Conservation (phyloP, 2,888 invertebrate genomes). For the Enchytraeus crypticus region DNA sequence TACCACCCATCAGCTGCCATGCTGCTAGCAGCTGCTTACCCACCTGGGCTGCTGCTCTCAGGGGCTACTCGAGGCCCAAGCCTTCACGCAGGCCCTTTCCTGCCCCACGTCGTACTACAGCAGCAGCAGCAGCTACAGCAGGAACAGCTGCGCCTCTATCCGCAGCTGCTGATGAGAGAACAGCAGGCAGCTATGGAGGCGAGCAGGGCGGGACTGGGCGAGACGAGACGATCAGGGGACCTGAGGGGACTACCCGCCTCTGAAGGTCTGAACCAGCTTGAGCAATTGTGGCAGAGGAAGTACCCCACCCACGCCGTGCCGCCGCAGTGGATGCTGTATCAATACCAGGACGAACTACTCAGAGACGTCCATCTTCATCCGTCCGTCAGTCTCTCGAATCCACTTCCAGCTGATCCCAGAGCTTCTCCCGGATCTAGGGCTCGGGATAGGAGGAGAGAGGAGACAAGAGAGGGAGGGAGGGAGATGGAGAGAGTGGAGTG, state of each 20-base stretch:
- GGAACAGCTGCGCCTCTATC: constrained; percentile 31
- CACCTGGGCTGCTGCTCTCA: not conserved
- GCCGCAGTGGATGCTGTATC: constrained; percentile 38
- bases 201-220: not conserved
- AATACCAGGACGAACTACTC: constrained; percentile 39
- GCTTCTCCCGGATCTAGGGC: constrained; percentile 25
- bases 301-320: constrained; percentile 39
- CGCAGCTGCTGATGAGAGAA: constrained; percentile 14
- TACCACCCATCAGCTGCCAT: not conserved
- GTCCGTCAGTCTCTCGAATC: too few species aligned
- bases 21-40: not conserved
- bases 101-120: not conserved
- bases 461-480: not conserved
- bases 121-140: constrained; percentile 8
- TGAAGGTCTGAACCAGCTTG: constrained; percentile 31
- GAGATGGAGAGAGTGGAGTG: constrained; percentile 3
- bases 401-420: too few species aligned
- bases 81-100: not conserved
- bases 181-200: not conserved
- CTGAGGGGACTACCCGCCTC: not conserved
- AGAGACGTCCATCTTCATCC: constrained; percentile 22
- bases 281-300: constrained; percentile 45
- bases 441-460: not conserved
- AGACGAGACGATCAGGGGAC: not conserved
- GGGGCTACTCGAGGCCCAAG: not conserved